Evolutionary conservation across 2,888 invertebrate species (phyloP).

Genomic region (Lasioglossum oenotherae): DNA sequence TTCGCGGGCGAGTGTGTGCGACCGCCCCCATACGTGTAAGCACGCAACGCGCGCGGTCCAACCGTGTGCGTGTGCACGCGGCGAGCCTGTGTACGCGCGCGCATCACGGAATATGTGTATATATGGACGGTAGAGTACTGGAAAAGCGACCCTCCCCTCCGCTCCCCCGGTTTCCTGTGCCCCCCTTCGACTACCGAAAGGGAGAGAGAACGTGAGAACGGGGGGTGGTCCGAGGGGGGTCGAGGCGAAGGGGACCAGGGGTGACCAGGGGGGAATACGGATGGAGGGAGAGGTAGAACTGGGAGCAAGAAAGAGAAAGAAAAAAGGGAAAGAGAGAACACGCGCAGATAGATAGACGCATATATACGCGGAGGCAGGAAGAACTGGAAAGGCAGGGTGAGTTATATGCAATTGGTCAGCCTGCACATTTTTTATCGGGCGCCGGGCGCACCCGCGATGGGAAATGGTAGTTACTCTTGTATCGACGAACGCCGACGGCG

Average conservation of each 20-base stretch:
- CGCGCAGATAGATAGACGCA: constrained; percentile 68
- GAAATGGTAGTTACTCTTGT: constrained; percentile 73
- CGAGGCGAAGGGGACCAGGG: not conserved
- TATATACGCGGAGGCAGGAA: constrained; percentile 69
- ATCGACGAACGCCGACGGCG: constrained; percentile 69
- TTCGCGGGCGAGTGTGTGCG: constrained; percentile 30
- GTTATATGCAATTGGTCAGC: constrained; percentile 82
- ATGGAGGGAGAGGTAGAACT: not conserved
- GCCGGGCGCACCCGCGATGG: constrained; percentile 69
- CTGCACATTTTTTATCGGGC: constrained; percentile 78
- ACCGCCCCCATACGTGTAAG: constrained; percentile 43
- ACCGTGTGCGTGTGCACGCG: constrained; percentile 10
- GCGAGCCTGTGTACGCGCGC: constrained; percentile 42
- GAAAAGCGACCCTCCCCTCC: constrained; percentile 66
- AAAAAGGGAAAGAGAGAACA: constrained; percentile 51
- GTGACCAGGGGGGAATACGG: not conserved
- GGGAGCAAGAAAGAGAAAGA: constrained; percentile 21
- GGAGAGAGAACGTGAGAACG: constrained; percentile 44
- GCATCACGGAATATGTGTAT: constrained; percentile 56
- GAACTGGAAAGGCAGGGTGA: constrained; percentile 76
- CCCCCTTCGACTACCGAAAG: constrained; percentile 50
- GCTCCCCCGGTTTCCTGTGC: not conserved
- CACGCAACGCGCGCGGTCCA: constrained; percentile 29
- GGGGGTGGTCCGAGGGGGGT: not conserved
- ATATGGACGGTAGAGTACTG: constrained; percentile 61